Conservation (phyloP, 2,113 vertebrate species). For the Pelusios castaneus region DNA sequence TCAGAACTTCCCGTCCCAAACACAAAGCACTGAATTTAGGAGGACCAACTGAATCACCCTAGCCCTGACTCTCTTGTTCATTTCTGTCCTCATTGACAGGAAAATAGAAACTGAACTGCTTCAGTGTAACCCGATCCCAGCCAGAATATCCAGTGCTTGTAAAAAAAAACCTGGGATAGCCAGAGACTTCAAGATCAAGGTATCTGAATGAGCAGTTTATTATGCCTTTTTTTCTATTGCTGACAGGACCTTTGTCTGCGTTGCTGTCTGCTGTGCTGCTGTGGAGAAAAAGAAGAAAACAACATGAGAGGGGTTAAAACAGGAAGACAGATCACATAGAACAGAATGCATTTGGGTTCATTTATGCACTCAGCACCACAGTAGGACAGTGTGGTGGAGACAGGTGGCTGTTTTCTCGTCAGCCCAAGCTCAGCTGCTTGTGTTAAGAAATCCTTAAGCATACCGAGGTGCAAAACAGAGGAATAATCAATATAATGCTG, state of each 20-base stretch:
- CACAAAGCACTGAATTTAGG: background rate
- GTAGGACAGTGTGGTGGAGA: background rate
- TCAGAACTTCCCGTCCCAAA: background rate
- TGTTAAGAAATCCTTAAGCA: background rate
- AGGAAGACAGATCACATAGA: background rate
- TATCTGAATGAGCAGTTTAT: background rate
- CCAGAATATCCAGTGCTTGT: background rate
- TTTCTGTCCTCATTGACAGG: background rate
- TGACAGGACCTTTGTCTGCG: too few species aligned
- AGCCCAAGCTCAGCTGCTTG: slow-evolving; percentile 21
- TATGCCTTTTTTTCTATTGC: background rate
- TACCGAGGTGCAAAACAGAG: slow-evolving; percentile 28
- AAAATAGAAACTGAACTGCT: background rate
- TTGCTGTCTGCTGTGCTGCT: background rate
- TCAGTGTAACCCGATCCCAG: background rate
- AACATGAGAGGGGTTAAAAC: background rate
- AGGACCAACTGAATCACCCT: background rate
- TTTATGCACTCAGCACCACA: background rate
- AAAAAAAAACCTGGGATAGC: background rate
- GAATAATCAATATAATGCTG: slow-evolving; percentile 11
- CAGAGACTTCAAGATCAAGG: background rate
- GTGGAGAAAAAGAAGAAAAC: background rate
- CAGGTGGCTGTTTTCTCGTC: background rate
- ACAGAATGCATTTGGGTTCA: background rate
- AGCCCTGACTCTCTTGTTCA: background rate